Base-by-base conservation (phyloP, 2,888 invertebrate genomes). In the Troides oblongomaculatus region DNA sequence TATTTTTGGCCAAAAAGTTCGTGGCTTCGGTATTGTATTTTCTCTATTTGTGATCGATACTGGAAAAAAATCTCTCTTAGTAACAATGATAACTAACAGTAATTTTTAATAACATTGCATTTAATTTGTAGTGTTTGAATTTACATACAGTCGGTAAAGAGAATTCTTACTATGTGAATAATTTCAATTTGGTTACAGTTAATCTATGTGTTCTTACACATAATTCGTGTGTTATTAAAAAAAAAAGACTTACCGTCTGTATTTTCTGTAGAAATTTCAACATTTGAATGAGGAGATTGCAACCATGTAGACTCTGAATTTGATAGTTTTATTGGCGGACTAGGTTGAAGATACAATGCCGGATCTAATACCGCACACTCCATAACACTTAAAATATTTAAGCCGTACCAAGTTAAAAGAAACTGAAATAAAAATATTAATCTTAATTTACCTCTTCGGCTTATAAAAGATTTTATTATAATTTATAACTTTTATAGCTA, bases 1-100 rank as follows among this genome's bases (percentile, higher is more conserved):
- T 18, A 81, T 70, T 18, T 79, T 78, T 4, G 90, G 87, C 92
- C 92, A 92, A 73, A 91, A 88, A 12, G 88, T 85, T 71, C 86
- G 85, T 0, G 85, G 79, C 25, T 74, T 78, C 68, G 82, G 81
- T 79, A 84, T 81, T 14, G 75, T 74, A 68, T 79, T 84, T 64
- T 72, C 72, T 77, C 70, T 61, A 75, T 72, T 64, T 74, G 69
- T 64, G 71, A 71, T 59, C 74, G 71, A 23, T 72, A 50, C 67
- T 62, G 62, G 57, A 70, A 68, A 69, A 23, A 46, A 25, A 25
- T 3, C 4, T 30, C 4, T 7, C 6, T 21, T 57, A 50, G 17
- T 50, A 50, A 50, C 18, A 18, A 18, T 50, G 17, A 50, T 17
- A 50, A 50, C 10, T 50, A 6, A 50, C 10, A 50, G 14, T 50